Evolutionary conservation across 1,140 invertebrate species (phyloP).

Genomic region (Cydia amplana): DNA sequence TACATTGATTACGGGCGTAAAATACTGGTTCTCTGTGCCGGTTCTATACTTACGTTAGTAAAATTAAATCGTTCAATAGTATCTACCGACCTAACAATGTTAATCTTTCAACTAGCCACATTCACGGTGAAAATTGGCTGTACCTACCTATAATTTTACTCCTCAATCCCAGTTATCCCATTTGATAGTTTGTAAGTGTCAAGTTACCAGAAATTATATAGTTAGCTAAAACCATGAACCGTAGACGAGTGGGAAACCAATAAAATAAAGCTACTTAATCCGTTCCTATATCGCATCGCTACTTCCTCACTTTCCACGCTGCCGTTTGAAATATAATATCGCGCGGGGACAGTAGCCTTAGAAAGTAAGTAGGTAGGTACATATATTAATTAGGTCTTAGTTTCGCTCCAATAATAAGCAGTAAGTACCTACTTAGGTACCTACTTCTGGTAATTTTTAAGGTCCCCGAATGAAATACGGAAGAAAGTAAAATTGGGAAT

Average conservation of each 20-base stretch:
- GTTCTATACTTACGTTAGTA: too few species aligned
- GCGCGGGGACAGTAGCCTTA: conserved; percentile 4
- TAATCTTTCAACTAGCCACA: too few species aligned
- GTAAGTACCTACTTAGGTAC: background rate
- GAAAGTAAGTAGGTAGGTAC: too few species aligned
- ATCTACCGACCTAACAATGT: too few species aligned
- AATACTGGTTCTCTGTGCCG: too few species aligned
- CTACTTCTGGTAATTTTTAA: background rate
- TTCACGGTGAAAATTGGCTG: too few species aligned
- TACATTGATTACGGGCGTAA: too few species aligned
- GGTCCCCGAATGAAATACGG: too few species aligned
- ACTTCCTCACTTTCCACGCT: conserved; percentile 24
- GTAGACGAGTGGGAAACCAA: conserved; percentile 57
- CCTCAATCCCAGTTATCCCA: too few species aligned
- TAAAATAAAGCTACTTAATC: conserved; percentile 55
- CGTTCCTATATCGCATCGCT: conserved; percentile 26
- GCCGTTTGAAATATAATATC: conserved; percentile 8
- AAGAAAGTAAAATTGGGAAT: too few species aligned
- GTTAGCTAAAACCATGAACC: conserved; percentile 51
- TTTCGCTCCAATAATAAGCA: conserved; percentile 16
- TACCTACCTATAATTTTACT: too few species aligned
- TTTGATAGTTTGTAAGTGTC: conserved; percentile 36
- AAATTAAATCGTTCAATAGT: too few species aligned
- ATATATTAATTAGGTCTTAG: conserved; percentile 17
- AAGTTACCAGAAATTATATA: conserved; percentile 44